Evolutionary conservation across 2,888 invertebrate genomes (phyloP).

Genomic region (Lycophotia porphyrea): DNA sequence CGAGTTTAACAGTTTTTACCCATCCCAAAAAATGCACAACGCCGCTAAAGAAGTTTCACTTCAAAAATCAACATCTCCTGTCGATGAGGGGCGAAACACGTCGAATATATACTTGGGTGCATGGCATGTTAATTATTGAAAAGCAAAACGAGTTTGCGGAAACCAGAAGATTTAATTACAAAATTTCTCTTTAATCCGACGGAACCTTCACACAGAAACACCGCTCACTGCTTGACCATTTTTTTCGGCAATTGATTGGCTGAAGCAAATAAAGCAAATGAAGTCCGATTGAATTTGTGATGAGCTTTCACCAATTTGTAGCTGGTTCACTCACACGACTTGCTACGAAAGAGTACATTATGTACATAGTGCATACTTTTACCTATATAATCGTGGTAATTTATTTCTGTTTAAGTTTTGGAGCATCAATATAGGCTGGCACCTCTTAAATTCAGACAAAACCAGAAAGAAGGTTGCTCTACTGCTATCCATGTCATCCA

Average conservation of each 20-base stretch:
- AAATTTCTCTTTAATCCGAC: too few relatives aligned
- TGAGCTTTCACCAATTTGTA: constrained; percentile 84
- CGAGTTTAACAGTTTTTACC: too few relatives aligned
- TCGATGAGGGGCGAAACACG: too few relatives aligned
- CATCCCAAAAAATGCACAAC: too few relatives aligned
- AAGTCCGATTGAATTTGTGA: constrained; percentile 86
- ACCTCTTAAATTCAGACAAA: neutral
- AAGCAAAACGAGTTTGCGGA: too few relatives aligned
- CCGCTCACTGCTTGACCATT: constrained; percentile 63
- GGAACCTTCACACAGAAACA: constrained; percentile 63
- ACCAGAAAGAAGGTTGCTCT: neutral
- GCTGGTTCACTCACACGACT: constrained; percentile 59
- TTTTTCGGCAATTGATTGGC: constrained; percentile 88
- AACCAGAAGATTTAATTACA: too few relatives aligned
- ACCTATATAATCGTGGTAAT: constrained; percentile 5
- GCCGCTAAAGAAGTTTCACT: too few relatives aligned
- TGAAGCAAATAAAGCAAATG: constrained; percentile 85
- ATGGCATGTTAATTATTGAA: too few relatives aligned
- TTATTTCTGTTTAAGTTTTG: neutral
- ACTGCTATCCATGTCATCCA: neutral
- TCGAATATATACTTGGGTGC: too few relatives aligned
- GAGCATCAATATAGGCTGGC: neutral
- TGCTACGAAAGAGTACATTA: constrained; percentile 22
- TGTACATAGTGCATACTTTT: neutral
- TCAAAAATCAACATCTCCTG: too few relatives aligned